Evolutionary conservation across 2,888 invertebrate species (phyloP).

Genomic region (Chalcis sispes): DNA sequence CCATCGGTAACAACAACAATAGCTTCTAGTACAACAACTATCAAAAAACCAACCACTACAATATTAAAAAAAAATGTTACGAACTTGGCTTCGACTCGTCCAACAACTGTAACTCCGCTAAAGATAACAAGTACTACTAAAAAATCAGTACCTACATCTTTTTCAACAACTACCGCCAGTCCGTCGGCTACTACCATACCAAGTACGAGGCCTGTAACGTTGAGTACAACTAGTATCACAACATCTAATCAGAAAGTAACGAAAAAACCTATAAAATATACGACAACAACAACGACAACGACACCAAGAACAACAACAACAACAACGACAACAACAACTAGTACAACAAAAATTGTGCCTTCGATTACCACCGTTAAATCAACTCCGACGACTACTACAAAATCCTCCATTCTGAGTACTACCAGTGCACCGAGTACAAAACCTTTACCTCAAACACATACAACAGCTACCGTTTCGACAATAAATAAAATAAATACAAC

Average conservation of each 20-base stretch:
- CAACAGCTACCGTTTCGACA: constrained; percentile 27
- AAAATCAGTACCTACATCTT: background rate
- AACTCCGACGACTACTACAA: constrained; percentile 41
- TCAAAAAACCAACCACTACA: constrained; percentile 56
- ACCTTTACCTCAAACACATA: constrained; percentile 12
- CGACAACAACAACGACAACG: constrained; percentile 29
- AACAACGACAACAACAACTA: constrained; percentile 46
- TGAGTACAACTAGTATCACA: constrained; percentile 55
- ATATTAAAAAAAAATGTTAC: constrained; percentile 23
- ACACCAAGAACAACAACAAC: constrained; percentile 61
- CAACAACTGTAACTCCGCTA: constrained; percentile 31
- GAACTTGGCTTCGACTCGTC: constrained; percentile 19
- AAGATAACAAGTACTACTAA: background rate
- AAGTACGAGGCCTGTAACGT: constrained; percentile 41
- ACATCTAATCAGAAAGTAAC: constrained; percentile 61
- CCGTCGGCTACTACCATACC: constrained; percentile 6
- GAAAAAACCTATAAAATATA: background rate
- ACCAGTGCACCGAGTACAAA: constrained; percentile 40
- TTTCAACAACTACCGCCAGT: background rate
- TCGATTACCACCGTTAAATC: constrained; percentile 56
- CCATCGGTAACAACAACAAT: constrained; percentile 44
- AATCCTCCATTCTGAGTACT: constrained; percentile 49
- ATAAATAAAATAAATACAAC: constrained; percentile 59
- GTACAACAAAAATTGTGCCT: background rate
- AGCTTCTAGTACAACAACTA: constrained; percentile 52